A percentile compares a stretch with the other conserved stretches of the same genome.
Conservation (phyloP, 2,888 invertebrate species). For the Diplazon laetatorius region DNA sequence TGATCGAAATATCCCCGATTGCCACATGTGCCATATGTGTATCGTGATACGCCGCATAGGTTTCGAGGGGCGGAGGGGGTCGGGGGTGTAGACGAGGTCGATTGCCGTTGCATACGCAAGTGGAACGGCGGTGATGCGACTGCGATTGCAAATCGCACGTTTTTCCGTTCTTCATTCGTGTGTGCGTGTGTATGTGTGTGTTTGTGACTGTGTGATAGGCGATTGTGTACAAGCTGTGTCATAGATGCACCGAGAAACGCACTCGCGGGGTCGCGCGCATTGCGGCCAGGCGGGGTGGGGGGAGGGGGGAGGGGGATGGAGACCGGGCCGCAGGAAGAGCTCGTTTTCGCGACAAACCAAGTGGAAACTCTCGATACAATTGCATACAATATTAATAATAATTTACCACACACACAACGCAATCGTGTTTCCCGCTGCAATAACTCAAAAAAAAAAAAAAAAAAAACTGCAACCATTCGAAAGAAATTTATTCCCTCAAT, state of each 20-base stretch:
- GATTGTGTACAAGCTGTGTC: background rate
- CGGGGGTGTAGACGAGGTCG: slow-evolving; percentile 34
- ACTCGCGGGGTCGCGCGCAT: slow-evolving; percentile 29
- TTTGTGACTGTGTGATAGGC: slow-evolving; percentile 17
- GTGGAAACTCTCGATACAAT: slow-evolving; percentile 79
- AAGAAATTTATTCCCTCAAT: too few species aligned
- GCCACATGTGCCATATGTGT: background rate
- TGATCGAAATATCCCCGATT: background rate
- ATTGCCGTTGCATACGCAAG: slow-evolving; percentile 57
- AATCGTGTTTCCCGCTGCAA: background rate
- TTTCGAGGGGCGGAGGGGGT: background rate
- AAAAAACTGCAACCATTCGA: too few species aligned
- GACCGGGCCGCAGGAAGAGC: slow-evolving; percentile 78
- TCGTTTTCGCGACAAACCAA: slow-evolving; percentile 77
- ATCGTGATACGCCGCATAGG: background rate
- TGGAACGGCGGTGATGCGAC: slow-evolving; percentile 55
- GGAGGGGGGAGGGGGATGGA: slow-evolving; percentile 78
- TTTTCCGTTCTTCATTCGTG: background rate
- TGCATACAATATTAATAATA: background rate
- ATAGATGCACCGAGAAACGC: background rate
- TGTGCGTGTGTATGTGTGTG: slow-evolving; percentile 15
- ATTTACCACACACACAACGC: slow-evolving; percentile 10
- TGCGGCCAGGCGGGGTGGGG: slow-evolving; percentile 68
- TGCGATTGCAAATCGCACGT: slow-evolving; percentile 56
- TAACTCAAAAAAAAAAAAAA: background rate